phyloP scores from a whole-genome alignment of 2,797 vertebrate genomes.

The Phoxinus dragarum region DNA sequence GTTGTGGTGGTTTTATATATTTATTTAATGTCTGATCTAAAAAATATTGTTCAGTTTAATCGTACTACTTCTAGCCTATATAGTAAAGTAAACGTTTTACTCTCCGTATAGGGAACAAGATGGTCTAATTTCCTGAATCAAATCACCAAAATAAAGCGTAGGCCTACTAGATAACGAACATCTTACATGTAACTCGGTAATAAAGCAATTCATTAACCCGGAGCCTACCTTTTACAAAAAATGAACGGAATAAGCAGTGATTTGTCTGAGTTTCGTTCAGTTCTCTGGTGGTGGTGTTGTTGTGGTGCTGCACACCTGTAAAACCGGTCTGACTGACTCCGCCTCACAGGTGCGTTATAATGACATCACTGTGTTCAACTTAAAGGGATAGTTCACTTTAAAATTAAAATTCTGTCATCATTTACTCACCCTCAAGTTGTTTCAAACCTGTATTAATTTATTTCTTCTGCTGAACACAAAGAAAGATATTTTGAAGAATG shows the following conservation, averaged over 20 bases:
- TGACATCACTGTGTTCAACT: neutral
- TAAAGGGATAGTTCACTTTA: too few relatives aligned
- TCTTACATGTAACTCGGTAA: neutral
- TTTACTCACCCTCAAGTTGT: too few relatives aligned
- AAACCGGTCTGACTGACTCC: constrained; percentile 22
- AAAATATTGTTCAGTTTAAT: neutral
- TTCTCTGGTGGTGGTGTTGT: neutral
- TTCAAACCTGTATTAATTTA: too few relatives aligned
- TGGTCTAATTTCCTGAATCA: neutral
- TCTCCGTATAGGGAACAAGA: neutral
- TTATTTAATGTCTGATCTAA: neutral
- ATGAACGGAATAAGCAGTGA: neutral
- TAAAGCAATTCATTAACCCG: neutral
- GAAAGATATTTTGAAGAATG: too few relatives aligned
- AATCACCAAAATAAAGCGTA: neutral
- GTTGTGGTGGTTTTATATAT: neutral
- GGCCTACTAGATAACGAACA: neutral
- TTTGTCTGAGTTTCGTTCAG: neutral
- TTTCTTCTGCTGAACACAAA: too few relatives aligned
- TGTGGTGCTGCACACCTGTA: neutral
- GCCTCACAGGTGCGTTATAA: neutral
- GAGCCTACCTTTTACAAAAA: constrained; percentile 15
- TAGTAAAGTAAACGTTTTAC: neutral
- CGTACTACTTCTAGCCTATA: neutral
- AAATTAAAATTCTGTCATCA: too few relatives aligned